A percentile compares a stretch with the other conserved stretches of the same genome.
Conservation (phyloP, 2,888 invertebrate genomes). For the Leptinotarsa juncta region DNA sequence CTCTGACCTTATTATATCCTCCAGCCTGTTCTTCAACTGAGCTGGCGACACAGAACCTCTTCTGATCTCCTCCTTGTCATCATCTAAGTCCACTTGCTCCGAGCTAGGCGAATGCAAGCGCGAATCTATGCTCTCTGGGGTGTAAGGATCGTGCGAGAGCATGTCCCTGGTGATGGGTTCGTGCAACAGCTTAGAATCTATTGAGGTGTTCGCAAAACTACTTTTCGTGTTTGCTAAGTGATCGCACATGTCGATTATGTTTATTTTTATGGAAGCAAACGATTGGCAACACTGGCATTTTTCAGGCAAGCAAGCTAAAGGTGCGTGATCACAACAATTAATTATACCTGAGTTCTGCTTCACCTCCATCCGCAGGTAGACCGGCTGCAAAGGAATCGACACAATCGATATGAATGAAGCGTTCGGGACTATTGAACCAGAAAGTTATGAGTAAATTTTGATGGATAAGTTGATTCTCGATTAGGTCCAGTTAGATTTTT, state of each 20-base stretch:
- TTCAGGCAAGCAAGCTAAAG: slow-evolving; percentile 67
- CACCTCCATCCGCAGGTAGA: slow-evolving; percentile 79
- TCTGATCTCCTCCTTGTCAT: slow-evolving; percentile 58
- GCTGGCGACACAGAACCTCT: slow-evolving; percentile 70
- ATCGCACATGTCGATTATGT: slow-evolving; percentile 63
- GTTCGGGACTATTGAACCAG: background rate
- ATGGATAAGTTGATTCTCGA: background rate
- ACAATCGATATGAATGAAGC: background rate
- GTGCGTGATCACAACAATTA: slow-evolving; percentile 69
- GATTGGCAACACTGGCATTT: slow-evolving; percentile 66
- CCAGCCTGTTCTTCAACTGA: slow-evolving; percentile 73
- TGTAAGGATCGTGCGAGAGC: slow-evolving; percentile 77
- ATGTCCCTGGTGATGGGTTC: slow-evolving; percentile 67
- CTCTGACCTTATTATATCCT: slow-evolving; percentile 64
- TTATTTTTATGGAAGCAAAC: slow-evolving; percentile 64
- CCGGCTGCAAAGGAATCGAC: slow-evolving; percentile 74
- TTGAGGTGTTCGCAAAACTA: slow-evolving; percentile 55
- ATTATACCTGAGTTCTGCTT: slow-evolving; percentile 82
- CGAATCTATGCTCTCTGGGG: slow-evolving; percentile 85
- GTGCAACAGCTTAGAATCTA: slow-evolving; percentile 68
- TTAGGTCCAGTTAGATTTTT: too few relatives aligned
- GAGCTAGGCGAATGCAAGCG: slow-evolving; percentile 74
- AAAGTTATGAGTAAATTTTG: background rate
- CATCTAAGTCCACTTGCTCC: slow-evolving; percentile 60
- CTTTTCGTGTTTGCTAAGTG: slow-evolving; percentile 52